Conservation (phyloP, 1,140 invertebrate species). For the Venturia canescens region DNA sequence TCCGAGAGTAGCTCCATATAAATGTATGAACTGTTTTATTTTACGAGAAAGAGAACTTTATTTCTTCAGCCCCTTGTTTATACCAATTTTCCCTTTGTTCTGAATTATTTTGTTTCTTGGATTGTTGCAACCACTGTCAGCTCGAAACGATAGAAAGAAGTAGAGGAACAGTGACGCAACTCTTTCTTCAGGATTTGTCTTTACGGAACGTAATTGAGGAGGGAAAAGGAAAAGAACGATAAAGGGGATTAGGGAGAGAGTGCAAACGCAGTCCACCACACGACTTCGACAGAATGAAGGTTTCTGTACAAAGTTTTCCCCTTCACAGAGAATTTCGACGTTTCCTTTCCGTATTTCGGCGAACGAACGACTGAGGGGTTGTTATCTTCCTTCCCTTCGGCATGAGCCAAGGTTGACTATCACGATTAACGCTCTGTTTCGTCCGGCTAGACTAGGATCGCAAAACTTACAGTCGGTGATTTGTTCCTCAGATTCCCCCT, state of each 20-base stretch:
- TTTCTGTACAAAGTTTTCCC: slow-evolving; percentile 32
- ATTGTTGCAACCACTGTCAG: too few relatives aligned
- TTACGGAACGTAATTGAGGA: slow-evolving; percentile 8
- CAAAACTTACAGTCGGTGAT: slow-evolving; percentile 27
- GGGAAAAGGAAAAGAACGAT: background rate
- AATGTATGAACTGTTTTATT: too few relatives aligned
- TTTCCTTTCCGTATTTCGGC: slow-evolving; percentile 46
- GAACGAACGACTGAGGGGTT: slow-evolving; percentile 33
- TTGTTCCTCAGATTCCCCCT: slow-evolving; percentile 30
- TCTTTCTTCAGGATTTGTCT: slow-evolving; percentile 35
- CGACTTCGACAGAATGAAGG: background rate
- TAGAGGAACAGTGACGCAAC: slow-evolving; percentile 2
- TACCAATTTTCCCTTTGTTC: too few relatives aligned
- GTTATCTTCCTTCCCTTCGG: background rate
- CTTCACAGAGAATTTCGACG: slow-evolving; percentile 50
- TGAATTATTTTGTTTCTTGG: too few relatives aligned
- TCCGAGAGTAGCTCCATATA: too few relatives aligned
- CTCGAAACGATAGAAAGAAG: background rate
- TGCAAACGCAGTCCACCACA: slow-evolving; percentile 25
- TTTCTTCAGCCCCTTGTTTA: too few relatives aligned
- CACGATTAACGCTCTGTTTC: slow-evolving; percentile 34
- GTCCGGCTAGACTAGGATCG: background rate
- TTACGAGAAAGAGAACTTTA: too few relatives aligned
- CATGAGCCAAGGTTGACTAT: slow-evolving; percentile 23
- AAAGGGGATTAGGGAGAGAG: background rate